These are phyloP conservation scores for Malurus splendens DNA, from an alignment of 2,797 vertebrate genomes.

Conservation along the genomic window DNA sequence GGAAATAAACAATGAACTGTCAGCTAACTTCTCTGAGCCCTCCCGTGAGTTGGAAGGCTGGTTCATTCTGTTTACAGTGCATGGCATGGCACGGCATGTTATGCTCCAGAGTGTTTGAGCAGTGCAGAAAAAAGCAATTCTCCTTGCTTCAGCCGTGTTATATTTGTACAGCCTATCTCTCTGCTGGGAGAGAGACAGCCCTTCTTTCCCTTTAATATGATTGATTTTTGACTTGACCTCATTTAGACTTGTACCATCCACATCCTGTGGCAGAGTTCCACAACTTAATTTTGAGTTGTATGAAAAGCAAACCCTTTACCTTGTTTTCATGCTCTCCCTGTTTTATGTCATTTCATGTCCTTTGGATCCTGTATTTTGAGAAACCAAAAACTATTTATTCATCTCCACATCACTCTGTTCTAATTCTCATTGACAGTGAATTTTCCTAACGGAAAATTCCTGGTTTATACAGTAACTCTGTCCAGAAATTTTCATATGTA, in stretches of 20 bases:
- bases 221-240: background rate
- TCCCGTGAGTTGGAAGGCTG: background rate
- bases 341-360: background rate
- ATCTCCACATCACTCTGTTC: background rate
- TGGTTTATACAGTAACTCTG: background rate
- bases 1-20: background rate
- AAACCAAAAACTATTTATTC: background rate
- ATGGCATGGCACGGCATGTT: rapidly evolving
- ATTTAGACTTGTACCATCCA: background rate
- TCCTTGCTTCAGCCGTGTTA: rapidly evolving
- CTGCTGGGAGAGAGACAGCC: background rate
- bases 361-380: background rate
- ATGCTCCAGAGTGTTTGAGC: background rate
- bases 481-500: background rate
- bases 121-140: background rate
- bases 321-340: background rate
- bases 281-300: background rate
- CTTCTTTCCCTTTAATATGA: background rate
- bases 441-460: background rate
- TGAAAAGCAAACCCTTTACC: background rate
- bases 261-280: background rate
- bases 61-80: background rate
- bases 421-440: background rate
- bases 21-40: background rate
- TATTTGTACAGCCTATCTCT: background rate